Base-by-base conservation (phyloP, 2,888 invertebrate species). In the Lacanobia wlatinum region DNA sequence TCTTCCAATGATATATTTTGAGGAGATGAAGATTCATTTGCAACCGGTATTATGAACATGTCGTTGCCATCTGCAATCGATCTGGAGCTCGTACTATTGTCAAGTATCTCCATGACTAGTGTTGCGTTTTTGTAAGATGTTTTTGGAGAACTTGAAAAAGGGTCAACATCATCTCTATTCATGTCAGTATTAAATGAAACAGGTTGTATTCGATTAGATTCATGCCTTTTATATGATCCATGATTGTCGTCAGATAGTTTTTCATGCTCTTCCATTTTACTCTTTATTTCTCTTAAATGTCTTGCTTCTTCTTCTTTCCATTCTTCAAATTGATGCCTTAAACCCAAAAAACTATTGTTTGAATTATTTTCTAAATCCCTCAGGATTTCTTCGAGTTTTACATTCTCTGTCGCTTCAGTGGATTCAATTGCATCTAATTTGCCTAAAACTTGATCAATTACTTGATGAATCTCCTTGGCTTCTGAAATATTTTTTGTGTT, bases 361-460 rank as follows among this genome's bases (percentile, higher is more conserved):
- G 87, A 78, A 66, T 88, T 70, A 8, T 75, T 84, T 80, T 90
- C 86, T 28, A 92, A 72, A 71, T 88, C 85, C 50, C 78, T 81
- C 23, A 92, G 73, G 40, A 92, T 87, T 46, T 80, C 84, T 76
- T 91, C 87, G 7, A 92, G 80, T 87, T 91, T 90, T 16, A 79
- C 76, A 68, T 87, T 88, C n/a, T 90, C 84, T 0, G 84, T 53
- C 12, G 76, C 82, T 68, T 85, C 80, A 28, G 88, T 84, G n/a
- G 87, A 69, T 68, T 88, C 85, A 62, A 87, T 80, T 10, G 12
- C 40, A 60, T 78, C 40, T 34, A 86, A 70, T 77, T 80, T 85
- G 2, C 46, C 65, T 28, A 92, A 83, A 40, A 93, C 87, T 81
- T 89, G 85, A 76, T 91, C 86, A 21, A 93, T 87, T 50, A 91